Percentiles rank a stretch among this genome's conserved stretches.
phyloP scores from a whole-genome alignment of 1,140 invertebrate genomes.

The Rhizoglyphus robini region DNA sequence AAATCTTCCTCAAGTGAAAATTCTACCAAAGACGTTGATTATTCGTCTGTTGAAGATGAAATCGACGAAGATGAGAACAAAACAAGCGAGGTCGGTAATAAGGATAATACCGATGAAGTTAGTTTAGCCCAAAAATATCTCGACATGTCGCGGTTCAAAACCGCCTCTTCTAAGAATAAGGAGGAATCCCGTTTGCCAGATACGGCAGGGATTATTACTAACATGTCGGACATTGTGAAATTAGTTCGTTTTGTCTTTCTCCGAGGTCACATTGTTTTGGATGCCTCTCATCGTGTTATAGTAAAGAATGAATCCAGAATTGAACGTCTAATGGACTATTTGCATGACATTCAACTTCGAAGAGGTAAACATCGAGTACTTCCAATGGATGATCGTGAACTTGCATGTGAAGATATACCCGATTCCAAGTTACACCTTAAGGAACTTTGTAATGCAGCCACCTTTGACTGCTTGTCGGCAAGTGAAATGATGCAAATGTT shows the following conservation, averaged over 20 bases:
- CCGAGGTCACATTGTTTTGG: constrained; percentile 20
- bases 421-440: background rate
- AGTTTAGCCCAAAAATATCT: background rate
- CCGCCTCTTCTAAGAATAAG: background rate
- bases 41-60: background rate
- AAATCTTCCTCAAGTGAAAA: no score
- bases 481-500: constrained; percentile 17
- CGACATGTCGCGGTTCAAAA: background rate
- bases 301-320: constrained; percentile 15
- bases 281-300: constrained; percentile 13
- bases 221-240: constrained; percentile 8
- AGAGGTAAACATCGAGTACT: background rate
- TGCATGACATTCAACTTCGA: constrained; percentile 17
- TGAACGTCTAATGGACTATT: constrained; percentile 12
- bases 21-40: background rate
- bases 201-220: background rate
- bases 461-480: constrained; percentile 19
- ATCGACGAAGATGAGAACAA: background rate
- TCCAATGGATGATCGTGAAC: constrained; percentile 19
- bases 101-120: background rate
- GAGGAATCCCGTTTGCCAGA: background rate
- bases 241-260: constrained; percentile 15
- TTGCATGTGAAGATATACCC: constrained; percentile 18
- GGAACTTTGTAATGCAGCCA: constrained; percentile 21
- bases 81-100: no score